phyloP scores from a whole-genome alignment of 2,113 vertebrate species.

The Eublepharis macularius region DNA sequence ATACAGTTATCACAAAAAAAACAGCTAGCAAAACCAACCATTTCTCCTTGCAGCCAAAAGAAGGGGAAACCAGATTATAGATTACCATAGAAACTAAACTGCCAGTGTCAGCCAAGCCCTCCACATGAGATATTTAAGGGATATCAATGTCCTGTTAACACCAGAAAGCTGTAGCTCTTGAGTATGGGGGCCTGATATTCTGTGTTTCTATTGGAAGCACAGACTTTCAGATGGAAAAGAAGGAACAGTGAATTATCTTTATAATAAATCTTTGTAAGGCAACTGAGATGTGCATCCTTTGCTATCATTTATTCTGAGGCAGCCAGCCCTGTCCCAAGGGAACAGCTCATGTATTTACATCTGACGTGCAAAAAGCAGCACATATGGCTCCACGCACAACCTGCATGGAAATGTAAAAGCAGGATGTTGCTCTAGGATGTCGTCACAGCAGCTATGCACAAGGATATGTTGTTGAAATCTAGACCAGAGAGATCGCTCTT shows the following conservation, averaged over 20 bases:
- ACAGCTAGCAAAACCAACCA: neutral
- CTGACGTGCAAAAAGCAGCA: neutral
- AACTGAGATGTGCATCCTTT: neutral
- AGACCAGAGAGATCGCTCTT: neutral
- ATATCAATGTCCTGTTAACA: slow-evolving; percentile 19
- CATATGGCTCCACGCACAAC: neutral
- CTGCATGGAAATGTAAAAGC: neutral
- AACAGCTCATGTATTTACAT: neutral
- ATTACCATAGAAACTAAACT: slow-evolving; percentile 66
- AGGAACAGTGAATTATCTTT: slow-evolving; percentile 1
- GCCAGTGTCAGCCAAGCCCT: slow-evolving; percentile 43
- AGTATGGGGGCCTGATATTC: slow-evolving; percentile 16
- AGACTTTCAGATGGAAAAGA: slow-evolving; percentile 8
- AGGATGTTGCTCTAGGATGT: neutral
- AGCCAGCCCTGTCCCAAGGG: neutral
- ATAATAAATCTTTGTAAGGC: neutral
- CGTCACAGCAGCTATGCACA: neutral
- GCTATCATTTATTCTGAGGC: neutral
- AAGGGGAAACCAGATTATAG: neutral
- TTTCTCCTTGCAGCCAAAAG: neutral
- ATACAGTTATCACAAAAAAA: neutral
- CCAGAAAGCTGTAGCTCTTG: slow-evolving; percentile 15
- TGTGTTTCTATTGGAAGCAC: slow-evolving; percentile 23
- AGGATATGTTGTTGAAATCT: neutral
- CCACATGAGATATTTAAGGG: slow-evolving; percentile 25